phyloP scores from a whole-genome alignment of 1,140 invertebrate genomes.

The Bacillus rossius region DNA sequence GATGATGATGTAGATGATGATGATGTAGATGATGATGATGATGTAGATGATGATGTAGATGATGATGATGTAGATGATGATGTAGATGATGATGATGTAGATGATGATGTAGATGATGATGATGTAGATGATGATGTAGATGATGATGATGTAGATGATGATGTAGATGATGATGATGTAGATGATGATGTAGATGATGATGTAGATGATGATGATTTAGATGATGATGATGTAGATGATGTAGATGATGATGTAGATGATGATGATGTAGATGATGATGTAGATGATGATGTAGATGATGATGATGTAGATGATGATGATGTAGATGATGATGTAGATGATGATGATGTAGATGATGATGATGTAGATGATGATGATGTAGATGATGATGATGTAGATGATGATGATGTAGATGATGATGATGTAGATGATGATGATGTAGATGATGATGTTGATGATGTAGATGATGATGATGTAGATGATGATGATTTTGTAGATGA shows the following conservation, averaged over 20 bases:
- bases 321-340: background rate
- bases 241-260: background rate
- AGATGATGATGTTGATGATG: background rate
- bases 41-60: background rate
- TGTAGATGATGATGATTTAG: constrained; percentile 1
- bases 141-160: background rate
- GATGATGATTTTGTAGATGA: constrained; percentile 1
- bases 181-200: constrained; percentile 2
- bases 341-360: background rate
- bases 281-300: background rate
- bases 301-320: constrained; percentile 1
- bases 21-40: constrained; percentile 2
- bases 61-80: background rate
- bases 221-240: background rate
- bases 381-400: background rate
- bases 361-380: background rate
- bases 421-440: background rate
- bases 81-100: background rate
- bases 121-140: background rate
- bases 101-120: background rate
- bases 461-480: background rate
- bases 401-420: constrained; percentile 2
- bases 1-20: background rate
- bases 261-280: background rate
- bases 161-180: background rate